Base-by-base conservation (phyloP, 1,140 invertebrate genomes). In the Cherax quadricarinatus region DNA sequence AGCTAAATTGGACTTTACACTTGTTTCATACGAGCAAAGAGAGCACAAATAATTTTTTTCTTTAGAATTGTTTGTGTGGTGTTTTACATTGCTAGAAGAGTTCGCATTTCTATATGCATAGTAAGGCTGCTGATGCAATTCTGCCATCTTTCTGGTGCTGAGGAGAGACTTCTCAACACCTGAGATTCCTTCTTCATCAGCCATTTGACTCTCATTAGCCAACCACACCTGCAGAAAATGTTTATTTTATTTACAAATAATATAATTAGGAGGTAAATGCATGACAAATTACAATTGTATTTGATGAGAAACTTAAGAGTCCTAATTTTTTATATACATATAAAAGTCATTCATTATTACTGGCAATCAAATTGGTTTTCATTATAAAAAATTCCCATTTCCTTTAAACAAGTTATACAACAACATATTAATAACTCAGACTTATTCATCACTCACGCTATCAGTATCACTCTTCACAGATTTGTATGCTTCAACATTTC, bases 171-270 rank as follows among this genome's bases (percentile, higher is more conserved):
- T 60, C 73, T 88, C 78, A 88, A 75, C n/a, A 57, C 57, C 82
- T 79, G 53, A 60, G 73, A 57, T 53, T 57, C 51, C 75, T 57
- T 79, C 79, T 62, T 48, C 70, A 18, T 57, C 30, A 75, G 57
- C 73, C 78, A 86, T 86, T 30, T 86, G 53, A 86, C 53, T 83
- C 41, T 73, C 80, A 84, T 80, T 84, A 62, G 81, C 41, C 88
- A 89, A 6, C 88, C 88, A 89, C 16, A 89, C 88, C 88, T 89
- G 88, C 80, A 60, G 81, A 30, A 89, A 82, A 89, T 73, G 80
- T 49, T 82, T 62, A 75, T 79, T 79, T 87, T 79, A 79, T 78
- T 87, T 62, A 84, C 21, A 49, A 80, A 83, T 57, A 41, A 84
- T n/a, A 60, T 83, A 51, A 30, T 57, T 51, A 82, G 1, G 0